Evolutionary conservation across 2,888 invertebrate genomes (phyloP), one percentile per base, ranked within the genome.

Genomic region (Alcis repandata): DNA sequence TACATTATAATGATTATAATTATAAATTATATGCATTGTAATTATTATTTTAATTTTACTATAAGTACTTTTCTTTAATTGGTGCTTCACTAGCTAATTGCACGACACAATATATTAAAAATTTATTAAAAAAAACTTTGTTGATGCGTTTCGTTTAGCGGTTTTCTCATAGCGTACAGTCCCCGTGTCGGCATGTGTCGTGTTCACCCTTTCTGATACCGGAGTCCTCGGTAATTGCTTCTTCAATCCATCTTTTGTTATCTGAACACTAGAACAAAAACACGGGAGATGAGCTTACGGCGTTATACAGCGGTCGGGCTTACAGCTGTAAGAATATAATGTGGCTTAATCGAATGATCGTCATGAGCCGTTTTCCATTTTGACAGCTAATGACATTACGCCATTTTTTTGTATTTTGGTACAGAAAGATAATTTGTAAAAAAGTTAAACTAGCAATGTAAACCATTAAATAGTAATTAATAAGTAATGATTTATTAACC

Each of bases 221-320:
- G 78, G 84, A 87, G 83, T 80, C 79, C 75, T 77, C 74, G 79
- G 84, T 87, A 88, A 88, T 87, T 88, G 87, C 85, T 87, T 80
- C 79, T 80, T 76, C 77, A 74, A 85, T 84, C 73, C 79, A 83
- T 85, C 86, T 86, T 85, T 83, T 85, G 87, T 86, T 78, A 77
- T 79, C 68, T 67, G 67, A 71, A 76, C 70, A 68, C 70, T 76
- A 73, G 75, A 79, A 84, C 84, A 83, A 85, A 83, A 84, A 83
- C 82, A 84, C 74, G 76, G 73, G 81, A 78, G 77, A 70, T 68
- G 71, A 69, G 72, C 78, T 73, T 78, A 72, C 22, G 46, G 15
- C 49, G 22, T 48, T 56, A 41, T 27, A 27, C 20, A 3, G 32
- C 48, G 33, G 20, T 32, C 32, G 36, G n/a, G 36, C 33, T 36